Base-by-base conservation (phyloP, 2,113 vertebrate species). In the Lathamus discolor region DNA sequence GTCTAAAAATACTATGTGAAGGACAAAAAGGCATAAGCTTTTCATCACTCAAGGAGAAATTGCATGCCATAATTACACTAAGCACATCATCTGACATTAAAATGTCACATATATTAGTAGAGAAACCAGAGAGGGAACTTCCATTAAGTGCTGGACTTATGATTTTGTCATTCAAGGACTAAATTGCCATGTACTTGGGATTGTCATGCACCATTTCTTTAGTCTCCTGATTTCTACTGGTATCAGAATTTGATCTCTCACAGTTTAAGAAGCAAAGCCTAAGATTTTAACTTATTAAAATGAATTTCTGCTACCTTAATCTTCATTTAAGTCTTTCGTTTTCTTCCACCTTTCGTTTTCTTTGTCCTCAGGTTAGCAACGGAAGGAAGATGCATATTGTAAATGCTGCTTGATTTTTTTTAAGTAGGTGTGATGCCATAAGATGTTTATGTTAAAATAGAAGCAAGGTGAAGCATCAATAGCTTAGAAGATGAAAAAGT, bases 101-200 rank as follows among this genome's bases (percentile, higher is more conserved):
- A 93, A 87, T 95, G 57, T 87, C 81, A 84, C 51, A 44, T 75
- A 59, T 63, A 72, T 88, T 95, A 93, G 61, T 59, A 61, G 15
- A 43, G 37, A 74, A 92, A 27, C 43, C 77, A 82, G 69, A 88
- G 43, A 94, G 33, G 35, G 11, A 86, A 75, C 39, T 70, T 83
- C 10, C 18, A 13, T 84, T 75, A 88, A 75, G 35, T 72, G 9
- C 57, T 93, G 81, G 51, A 68, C 61, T 75, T 73, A 31, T 11
- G 55, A 82, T 90, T 86, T 90, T 81, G 39, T 61, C 48, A 67
- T 93, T 91, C 44, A 90, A 78, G 41, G 17, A 59, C 72, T 92
- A 68, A 89, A 83, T 72, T 89, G 33, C 7, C 33, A 35, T 70
- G 35, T 62, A 59, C 12, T 51, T 54, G 41, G 46, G 25, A 61